Base-by-base conservation (phyloP, 2,888 invertebrate species). In the Dasypolia templi region DNA sequence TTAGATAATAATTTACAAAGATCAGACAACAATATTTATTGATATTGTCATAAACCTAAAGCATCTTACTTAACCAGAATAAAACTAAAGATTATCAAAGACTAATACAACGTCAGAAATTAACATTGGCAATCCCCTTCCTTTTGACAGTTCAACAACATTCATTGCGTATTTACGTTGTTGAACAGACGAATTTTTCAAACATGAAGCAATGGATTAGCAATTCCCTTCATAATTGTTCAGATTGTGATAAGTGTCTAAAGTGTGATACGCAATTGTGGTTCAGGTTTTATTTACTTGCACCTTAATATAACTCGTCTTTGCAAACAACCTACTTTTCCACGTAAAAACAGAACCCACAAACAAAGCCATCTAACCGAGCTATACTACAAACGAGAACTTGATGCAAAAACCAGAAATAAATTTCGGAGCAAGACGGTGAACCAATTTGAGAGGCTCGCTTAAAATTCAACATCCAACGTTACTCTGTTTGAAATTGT, bases 361-460 rank as follows among this genome's bases (percentile, higher is more conserved):
- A 72, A 76, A 66, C 32, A 72, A 51, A 32, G 62, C 53, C 59
- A 70, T 42, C 75, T 73, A 26, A 64, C 56, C 74, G n/a, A 35
- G 2, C 35, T 35, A 35, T 56, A 76, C 88, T 89, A 90, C 88
- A 89, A 89, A 87, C 82, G 85, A 78, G 82, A 77, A 76, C 89
- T 88, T 89, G 91, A 94, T 93, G 92, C 93, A 93, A 94, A 95
- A 93, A 91, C 92, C 90, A 77, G 90, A 93, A 92, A 95, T 94
- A 94, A 94, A 95, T 95, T 93, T 91, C 86, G 79, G 82, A 89
- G 89, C 90, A 92, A 93, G 92, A 92, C 88, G 90, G 76, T 87
- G 81, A 82, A 87, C 87, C 86, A 90, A 91, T 90, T 90, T 87
- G 83, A 86, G 86, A 84, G n/a, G 53, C 81, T 86, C 85, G 84